Evolutionary conservation across 1,140 invertebrate genomes (phyloP), one percentile per base, ranked within the genome.

Genomic region (Prorops nasuta): DNA sequence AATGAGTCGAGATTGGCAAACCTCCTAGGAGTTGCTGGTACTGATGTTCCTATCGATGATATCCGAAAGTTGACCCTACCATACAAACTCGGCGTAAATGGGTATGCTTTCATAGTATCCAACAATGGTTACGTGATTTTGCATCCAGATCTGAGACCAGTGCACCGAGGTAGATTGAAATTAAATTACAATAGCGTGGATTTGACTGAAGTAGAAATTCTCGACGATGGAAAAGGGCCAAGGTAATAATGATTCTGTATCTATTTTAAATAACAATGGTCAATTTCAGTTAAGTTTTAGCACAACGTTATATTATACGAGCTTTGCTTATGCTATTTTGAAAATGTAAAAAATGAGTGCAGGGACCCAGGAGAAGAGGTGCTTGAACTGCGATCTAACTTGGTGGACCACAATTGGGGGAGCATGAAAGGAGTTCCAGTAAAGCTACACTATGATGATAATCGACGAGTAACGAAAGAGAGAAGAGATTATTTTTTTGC

Each of bases 141-240:
- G 32, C 90, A 91, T 81, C 89, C 89, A 1, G 84, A 89, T 58
- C 73, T 91, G 21, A 80, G 86, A 43, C 87, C 89, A n/a, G 82
- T 86, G 24, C 82, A 84, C 63, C 80, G 86, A 56, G 86, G 84
- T 36, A 74, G 82, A 36, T 74, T 95, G 17, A 96, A 95, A 77
- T 82, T 87, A n/a, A 96, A 96, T 69, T 98, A 94, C 72, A 96
- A 97, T 74, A 97, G 92, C 64, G 86, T 98, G 17, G 96, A 98
- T 77, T 81, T 98, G n/a, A 88, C 89, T 0, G 94, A 98, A 79
- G 88, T 98, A 12, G 96, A 98, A 75, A 85, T 96, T 51, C 79
- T 90, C 4, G 86, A 91, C 56, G 85, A 88, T 57, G 83, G 85
- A 1, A 79, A 75, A 56, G 80, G 70, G 22, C 81, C 64, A 39